phyloP scores from a whole-genome alignment of 2,888 invertebrate species.

The Drosophila austrosaltans region DNA sequence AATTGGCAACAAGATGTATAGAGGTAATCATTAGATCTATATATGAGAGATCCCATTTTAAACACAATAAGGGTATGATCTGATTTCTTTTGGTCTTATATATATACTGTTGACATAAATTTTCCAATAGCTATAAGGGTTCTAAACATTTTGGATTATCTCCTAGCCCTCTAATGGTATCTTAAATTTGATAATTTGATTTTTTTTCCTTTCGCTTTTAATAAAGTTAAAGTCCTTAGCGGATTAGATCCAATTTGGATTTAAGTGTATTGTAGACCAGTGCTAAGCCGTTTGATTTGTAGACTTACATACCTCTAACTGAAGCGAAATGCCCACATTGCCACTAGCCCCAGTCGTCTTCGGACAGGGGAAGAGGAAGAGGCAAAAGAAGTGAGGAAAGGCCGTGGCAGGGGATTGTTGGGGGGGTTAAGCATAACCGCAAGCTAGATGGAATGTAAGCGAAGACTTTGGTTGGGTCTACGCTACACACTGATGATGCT shows the following conservation, averaged over 20 bases:
- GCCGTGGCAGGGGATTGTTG: too few relatives aligned
- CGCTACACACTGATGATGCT: conserved; percentile 49
- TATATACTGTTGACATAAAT: too few relatives aligned
- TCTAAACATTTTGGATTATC: neutral
- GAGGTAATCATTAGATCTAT: too few relatives aligned
- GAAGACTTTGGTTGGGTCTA: conserved; percentile 40
- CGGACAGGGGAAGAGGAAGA: conserved; percentile 1
- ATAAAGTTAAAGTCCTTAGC: neutral
- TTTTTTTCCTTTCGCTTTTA: neutral
- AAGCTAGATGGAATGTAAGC: conserved; percentile 52
- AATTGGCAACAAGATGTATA: too few relatives aligned
- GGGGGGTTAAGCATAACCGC: conserved; percentile 37
- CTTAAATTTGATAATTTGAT: neutral
- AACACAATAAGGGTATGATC: too few relatives aligned
- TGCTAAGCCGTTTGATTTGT: conserved; percentile 43
- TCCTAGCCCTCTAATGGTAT: too few relatives aligned
- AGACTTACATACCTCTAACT: conserved; percentile 30
- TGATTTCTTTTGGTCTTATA: too few relatives aligned
- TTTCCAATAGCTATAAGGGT: too few relatives aligned
- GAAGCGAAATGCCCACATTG: neutral
- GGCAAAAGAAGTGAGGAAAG: too few relatives aligned
- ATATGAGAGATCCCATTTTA: too few relatives aligned
- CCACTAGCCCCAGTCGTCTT: neutral
- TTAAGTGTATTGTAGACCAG: conserved; percentile 4
- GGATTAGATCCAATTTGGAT: neutral